Conservation (phyloP, 2,113 vertebrate species). For the Ardeotis arabs region DNA sequence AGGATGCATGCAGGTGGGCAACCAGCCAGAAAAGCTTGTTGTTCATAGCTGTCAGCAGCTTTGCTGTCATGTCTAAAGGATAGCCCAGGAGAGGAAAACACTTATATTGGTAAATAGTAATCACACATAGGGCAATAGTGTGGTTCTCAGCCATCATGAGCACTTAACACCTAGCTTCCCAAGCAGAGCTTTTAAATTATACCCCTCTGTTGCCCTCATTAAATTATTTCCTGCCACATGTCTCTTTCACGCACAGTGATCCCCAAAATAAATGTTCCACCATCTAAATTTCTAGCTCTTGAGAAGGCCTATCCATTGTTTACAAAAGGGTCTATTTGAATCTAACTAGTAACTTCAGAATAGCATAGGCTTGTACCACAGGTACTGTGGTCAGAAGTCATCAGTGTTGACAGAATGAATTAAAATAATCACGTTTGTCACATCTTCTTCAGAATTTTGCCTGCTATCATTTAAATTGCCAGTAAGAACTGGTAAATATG, state of each 20-base stretch:
- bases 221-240: background rate
- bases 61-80: background rate
- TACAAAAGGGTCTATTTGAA: background rate
- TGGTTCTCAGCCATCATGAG: background rate
- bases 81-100: background rate
- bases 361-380: background rate
- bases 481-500: background rate
- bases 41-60: background rate
- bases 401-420: background rate
- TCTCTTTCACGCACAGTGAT: background rate
- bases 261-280: background rate
- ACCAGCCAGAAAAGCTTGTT: background rate
- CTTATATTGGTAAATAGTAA: background rate
- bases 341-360: background rate
- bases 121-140: no score
- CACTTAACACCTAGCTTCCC: background rate
- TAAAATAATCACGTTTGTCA: background rate
- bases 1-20: background rate
- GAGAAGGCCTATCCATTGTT: background rate
- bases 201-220: fast-evolving
- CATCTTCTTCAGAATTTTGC: background rate
- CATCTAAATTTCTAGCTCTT: background rate
- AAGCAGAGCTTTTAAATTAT: background rate
- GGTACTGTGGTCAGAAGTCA: background rate
- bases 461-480: background rate